Evolutionary conservation across 1,140 invertebrate species (phyloP).

Genomic region (Colletes latitarsis): DNA sequence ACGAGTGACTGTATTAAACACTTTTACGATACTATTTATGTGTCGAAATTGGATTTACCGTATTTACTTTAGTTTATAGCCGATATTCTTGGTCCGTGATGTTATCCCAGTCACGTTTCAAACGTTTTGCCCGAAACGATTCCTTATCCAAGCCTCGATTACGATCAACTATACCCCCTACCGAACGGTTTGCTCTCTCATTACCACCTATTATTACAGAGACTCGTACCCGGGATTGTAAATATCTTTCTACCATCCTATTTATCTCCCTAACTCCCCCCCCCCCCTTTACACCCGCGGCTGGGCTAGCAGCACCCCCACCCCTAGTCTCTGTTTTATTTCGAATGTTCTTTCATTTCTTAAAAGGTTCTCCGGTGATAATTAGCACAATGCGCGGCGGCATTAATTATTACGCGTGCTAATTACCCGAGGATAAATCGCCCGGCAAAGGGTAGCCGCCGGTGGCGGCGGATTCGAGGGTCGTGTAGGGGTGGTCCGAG

Average conservation of each 20-base stretch:
- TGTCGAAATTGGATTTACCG: too few species aligned
- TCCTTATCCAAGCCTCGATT: neutral
- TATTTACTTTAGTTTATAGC: too few species aligned
- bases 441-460: conserved; percentile 68
- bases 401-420: conserved; percentile 82
- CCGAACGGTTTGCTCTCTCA: conserved; percentile 14
- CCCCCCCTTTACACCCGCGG: conserved; percentile 2
- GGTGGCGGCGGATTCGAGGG: conserved; percentile 43
- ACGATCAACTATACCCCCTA: neutral
- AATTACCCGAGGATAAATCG: conserved; percentile 82
- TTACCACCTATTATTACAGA: conserved; percentile 28
- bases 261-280: conserved; percentile 17
- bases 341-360: conserved; percentile 83
- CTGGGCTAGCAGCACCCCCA: conserved; percentile 12
- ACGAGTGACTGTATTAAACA: too few species aligned
- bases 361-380: conserved; percentile 82
- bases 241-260: conserved; percentile 41
- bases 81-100: too few species aligned
- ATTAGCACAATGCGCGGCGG: conserved; percentile 81
- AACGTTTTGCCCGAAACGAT: neutral
- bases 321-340: conserved; percentile 74
- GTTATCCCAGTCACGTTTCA: neutral
- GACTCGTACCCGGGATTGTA: conserved; percentile 37
- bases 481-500: conserved; percentile 24
- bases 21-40: too few species aligned